Percentiles rank a stretch among this genome's conserved stretches.
phyloP scores from a whole-genome alignment of 1,140 invertebrate species.

The Papilio polytes region DNA sequence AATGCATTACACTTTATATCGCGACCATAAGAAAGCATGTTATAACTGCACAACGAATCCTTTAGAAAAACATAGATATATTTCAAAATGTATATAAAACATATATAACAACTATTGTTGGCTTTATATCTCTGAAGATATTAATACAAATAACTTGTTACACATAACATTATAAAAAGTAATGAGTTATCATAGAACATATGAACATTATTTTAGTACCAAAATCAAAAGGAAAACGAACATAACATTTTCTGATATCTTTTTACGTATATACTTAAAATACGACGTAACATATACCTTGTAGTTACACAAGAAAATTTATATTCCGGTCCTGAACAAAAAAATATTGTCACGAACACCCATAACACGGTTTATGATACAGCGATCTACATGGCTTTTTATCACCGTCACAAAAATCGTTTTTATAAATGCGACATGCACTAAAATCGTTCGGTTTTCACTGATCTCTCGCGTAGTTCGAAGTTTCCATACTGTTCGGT shows the following conservation, averaged over 20 bases:
- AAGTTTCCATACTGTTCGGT: conserved; percentile 57
- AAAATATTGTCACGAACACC: conserved; percentile 28
- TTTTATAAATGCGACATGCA: conserved; percentile 30
- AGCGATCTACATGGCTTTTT: conserved; percentile 18
- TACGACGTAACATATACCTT: conserved; percentile 8
- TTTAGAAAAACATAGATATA: too few relatives aligned
- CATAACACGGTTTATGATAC: conserved; percentile 24
- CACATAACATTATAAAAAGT: not conserved
- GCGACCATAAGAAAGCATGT: too few relatives aligned
- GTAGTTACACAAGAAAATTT: not conserved
- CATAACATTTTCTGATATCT: conserved; percentile 20
- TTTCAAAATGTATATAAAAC: too few relatives aligned
- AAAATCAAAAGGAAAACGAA: not conserved
- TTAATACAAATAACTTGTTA: not conserved
- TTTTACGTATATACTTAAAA: not conserved
- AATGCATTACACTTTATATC: too few relatives aligned
- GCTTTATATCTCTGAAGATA: not conserved
- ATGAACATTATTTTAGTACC: not conserved
- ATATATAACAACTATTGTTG: too few relatives aligned
- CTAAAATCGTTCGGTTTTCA: conserved; percentile 40
- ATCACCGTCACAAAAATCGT: conserved; percentile 23
- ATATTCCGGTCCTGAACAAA: conserved; percentile 9
- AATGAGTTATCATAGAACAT: too few relatives aligned
- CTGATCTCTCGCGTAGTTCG: conserved; percentile 36
- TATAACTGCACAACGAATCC: too few relatives aligned